These are phyloP conservation scores for Montipora efflorescens DNA, from an alignment of 64 coral and sea anemone genomes.

Conservation along the genomic window DNA sequence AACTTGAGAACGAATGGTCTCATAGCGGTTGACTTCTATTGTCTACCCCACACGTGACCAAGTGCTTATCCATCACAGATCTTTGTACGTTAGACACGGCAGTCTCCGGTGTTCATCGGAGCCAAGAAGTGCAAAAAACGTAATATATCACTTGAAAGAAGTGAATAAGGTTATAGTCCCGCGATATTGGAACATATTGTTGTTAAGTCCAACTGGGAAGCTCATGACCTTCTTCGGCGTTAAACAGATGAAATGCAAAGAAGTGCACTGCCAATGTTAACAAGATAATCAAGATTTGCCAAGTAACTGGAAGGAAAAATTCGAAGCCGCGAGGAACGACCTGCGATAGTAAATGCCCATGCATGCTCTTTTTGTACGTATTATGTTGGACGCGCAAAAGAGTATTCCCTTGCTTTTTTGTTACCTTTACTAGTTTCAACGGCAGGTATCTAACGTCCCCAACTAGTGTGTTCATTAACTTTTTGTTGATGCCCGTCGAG, in stretches of 20 bases:
- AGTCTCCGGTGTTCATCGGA: background rate
- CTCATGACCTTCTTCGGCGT: background rate
- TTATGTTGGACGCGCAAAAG: conserved; percentile 4
- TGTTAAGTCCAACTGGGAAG: conserved; percentile 1
- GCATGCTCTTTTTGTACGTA: conserved; percentile 1
- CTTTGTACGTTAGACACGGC: no score
- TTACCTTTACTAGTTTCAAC: background rate
- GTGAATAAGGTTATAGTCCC: background rate
- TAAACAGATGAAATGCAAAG: background rate
- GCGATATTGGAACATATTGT: background rate
- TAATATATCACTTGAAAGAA: background rate
- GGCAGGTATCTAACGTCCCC: background rate
- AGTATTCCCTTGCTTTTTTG: background rate
- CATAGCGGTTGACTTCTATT: no score
- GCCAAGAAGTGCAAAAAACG: background rate
- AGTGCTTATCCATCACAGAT: no score
- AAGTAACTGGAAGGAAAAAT: background rate
- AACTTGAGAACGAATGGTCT: no score
- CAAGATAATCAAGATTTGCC: background rate
- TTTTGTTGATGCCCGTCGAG: background rate
- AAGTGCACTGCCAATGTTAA: background rate
- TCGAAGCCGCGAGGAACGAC: background rate
- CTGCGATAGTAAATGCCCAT: conserved; percentile 22
- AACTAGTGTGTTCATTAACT: conserved; percentile 1
- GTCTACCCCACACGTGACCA: no score